Evolutionary conservation across 2,113 vertebrate genomes (phyloP).

Genomic region (Cyanocitta stelleri): DNA sequence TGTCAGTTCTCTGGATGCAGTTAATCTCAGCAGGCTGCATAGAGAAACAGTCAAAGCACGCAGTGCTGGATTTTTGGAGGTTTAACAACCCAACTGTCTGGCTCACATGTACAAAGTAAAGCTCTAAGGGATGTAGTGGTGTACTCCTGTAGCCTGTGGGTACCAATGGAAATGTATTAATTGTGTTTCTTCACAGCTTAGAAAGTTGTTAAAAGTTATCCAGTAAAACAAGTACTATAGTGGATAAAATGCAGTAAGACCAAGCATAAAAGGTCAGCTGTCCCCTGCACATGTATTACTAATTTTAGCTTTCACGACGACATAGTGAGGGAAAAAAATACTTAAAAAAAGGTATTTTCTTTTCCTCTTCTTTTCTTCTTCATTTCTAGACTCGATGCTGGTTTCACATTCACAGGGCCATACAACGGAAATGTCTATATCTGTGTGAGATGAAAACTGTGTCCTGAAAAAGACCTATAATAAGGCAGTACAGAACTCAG

Average conservation of each 20-base stretch:
- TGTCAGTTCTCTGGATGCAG: neutral
- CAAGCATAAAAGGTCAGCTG: neutral
- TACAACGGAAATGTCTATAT: neutral
- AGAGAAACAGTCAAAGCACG: neutral
- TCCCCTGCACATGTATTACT: neutral
- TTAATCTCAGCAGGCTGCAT: neutral
- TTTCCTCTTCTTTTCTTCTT: neutral
- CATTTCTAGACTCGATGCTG: neutral
- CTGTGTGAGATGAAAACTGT: neutral
- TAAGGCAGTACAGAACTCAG: neutral
- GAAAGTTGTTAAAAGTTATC: neutral
- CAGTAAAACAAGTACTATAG: neutral
- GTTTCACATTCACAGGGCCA: neutral
- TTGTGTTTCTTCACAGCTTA: neutral
- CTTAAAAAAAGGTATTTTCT: neutral
- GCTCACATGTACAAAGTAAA: neutral
- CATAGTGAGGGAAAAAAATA: neutral
- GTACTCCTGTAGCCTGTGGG: neutral
- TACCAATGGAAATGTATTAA: neutral
- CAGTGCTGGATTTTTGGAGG: neutral
- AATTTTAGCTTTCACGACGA: neutral
- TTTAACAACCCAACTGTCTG: neutral
- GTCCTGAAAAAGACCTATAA: neutral
- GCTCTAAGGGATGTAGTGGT: neutral
- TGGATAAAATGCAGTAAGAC: neutral